Conservation (phyloP, 2,113 vertebrate genomes). For the Anoura caudifer region DNA sequence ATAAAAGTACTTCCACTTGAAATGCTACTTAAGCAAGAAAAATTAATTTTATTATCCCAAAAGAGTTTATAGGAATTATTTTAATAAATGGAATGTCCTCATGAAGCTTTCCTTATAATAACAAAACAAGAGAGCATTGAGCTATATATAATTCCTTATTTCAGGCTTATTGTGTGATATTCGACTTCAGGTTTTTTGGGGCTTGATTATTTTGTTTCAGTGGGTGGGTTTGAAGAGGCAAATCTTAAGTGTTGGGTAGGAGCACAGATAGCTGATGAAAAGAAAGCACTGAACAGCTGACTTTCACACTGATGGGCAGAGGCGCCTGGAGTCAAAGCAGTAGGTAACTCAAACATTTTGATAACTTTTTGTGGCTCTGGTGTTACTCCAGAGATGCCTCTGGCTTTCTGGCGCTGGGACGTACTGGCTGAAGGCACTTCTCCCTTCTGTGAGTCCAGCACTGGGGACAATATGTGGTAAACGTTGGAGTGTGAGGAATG, state of each 20-base stretch:
- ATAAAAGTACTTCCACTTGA: constrained; percentile 59
- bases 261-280: neutral
- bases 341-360: neutral
- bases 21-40: constrained; percentile 30
- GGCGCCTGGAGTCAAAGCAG: rapidly evolving
- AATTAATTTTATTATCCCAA: constrained; percentile 45
- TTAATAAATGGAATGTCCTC: constrained; percentile 62
- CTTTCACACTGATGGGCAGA: neutral
- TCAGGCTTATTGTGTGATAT: neutral
- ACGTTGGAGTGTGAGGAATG: neutral
- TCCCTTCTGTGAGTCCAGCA: neutral
- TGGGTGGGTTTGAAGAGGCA: neutral
- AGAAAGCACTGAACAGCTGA: neutral
- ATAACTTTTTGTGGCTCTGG: neutral
- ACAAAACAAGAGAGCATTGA: neutral
- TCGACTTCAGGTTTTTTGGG: neutral
- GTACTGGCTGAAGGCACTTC: neutral
- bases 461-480: neutral
- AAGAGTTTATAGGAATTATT: constrained; percentile 64
- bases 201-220: neutral
- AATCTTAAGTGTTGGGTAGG: neutral
- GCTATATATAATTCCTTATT: neutral
- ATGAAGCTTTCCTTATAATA: constrained; percentile 26
- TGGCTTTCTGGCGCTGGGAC: neutral
- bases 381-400: neutral